Evolutionary conservation across 2,888 invertebrate genomes (phyloP).

Genomic region (Dascillus cervinus): DNA sequence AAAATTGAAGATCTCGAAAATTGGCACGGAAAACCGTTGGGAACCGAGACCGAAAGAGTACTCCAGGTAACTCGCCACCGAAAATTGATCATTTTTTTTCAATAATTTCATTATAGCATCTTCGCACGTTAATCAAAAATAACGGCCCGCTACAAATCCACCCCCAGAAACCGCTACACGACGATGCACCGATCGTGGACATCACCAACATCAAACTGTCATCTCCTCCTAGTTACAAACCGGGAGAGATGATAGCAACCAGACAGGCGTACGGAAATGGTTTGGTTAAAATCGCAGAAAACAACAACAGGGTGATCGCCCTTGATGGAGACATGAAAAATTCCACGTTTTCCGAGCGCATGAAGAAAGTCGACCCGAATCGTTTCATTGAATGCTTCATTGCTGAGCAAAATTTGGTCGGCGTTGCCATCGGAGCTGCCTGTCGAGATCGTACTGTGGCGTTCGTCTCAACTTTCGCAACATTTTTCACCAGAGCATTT

Average conservation of each 20-base stretch:
- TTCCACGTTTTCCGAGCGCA: conserved; percentile 92
- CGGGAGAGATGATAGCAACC: conserved; percentile 75
- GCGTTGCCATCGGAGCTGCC: conserved; percentile 90
- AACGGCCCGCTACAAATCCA: conserved; percentile 53
- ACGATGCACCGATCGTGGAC: conserved; percentile 66
- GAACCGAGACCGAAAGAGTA: conserved; percentile 67
- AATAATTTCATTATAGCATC: conserved; percentile 43
- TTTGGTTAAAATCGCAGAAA: conserved; percentile 75
- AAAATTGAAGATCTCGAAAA: conserved; percentile 88
- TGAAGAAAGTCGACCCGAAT: conserved; percentile 63
- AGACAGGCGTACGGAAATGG: conserved; percentile 92
- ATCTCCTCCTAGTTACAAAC: conserved; percentile 74
- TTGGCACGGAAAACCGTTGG: conserved; percentile 98
- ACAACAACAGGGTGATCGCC: conserved; percentile 77
- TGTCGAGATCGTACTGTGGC: conserved; percentile 88
- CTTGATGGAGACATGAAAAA: conserved; percentile 98
- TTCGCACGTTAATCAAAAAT: conserved; percentile 61
- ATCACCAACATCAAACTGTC: conserved; percentile 66
- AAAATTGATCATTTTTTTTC: not conserved
- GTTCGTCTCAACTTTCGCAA: conserved; percentile 96
- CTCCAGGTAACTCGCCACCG: conserved; percentile 41
- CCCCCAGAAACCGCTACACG: conserved; percentile 55
- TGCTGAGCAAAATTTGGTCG: conserved; percentile 97
- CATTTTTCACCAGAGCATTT: conserved; percentile 93
- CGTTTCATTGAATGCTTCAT: conserved; percentile 97